Evolutionary conservation across 2,797 vertebrate species (phyloP).

Genomic region (Danio aesculapii): DNA sequence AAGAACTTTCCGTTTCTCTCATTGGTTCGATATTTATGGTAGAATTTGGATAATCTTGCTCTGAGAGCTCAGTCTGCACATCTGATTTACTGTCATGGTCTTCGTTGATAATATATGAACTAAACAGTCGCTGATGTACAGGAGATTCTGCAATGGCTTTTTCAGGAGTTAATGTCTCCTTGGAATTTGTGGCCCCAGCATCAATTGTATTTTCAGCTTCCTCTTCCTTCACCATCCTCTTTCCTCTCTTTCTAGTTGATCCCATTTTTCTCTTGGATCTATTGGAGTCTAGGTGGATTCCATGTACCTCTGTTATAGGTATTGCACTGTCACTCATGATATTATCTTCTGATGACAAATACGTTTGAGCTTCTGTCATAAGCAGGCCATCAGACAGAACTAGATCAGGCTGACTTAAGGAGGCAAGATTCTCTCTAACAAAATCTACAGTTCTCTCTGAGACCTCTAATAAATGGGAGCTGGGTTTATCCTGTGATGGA

Average conservation of each 20-base stretch:
- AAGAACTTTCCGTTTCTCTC: neutral
- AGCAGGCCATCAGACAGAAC: neutral
- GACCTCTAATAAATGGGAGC: neutral
- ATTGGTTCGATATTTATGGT: neutral
- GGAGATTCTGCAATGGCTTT: neutral
- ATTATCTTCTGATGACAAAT: neutral
- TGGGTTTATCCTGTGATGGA: neutral
- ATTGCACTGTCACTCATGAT: neutral
- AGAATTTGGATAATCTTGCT: constrained; percentile 13
- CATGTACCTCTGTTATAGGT: neutral
- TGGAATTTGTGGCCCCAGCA: neutral
- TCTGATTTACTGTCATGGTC: neutral
- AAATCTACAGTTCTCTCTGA: constrained; percentile 1
- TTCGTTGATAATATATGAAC: neutral
- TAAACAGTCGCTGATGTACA: neutral
- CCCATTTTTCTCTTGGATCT: constrained; percentile 60
- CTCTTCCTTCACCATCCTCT: constrained; percentile 19
- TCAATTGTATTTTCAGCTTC: neutral
- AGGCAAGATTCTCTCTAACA: neutral
- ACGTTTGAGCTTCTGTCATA: constrained; percentile 2
- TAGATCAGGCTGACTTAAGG: neutral
- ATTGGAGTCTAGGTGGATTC: neutral
- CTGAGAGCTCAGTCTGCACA: neutral
- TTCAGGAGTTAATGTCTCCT: neutral
- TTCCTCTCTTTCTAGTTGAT: constrained; percentile 46